phyloP scores from a whole-genome alignment of 1,140 invertebrate species.

The Neodiprion lecontei region DNA sequence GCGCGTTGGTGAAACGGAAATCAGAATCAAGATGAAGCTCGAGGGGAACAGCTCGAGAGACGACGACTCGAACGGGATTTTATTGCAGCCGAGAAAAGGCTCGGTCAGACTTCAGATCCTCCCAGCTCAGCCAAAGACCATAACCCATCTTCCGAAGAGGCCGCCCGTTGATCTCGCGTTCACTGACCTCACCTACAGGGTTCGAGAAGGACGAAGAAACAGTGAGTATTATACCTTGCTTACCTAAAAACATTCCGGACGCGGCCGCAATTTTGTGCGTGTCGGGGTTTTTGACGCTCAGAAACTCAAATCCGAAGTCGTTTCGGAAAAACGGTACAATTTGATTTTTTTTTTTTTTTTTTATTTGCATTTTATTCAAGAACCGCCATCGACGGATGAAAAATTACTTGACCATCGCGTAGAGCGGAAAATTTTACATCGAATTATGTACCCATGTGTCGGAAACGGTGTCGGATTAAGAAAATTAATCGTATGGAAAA shows the following conservation, averaged over 20 bases:
- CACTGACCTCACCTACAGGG: conserved; percentile 82
- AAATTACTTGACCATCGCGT: too few relatives aligned
- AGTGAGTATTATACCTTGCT: conserved; percentile 69
- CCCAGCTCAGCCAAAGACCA: conserved; percentile 75
- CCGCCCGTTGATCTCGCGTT: conserved; percentile 89
- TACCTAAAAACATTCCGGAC: conserved; percentile 17
- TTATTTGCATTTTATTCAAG: too few relatives aligned
- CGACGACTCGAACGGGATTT: conserved; percentile 53
- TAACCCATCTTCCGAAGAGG: conserved; percentile 83
- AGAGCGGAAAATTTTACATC: too few relatives aligned
- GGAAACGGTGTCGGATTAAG: too few relatives aligned
- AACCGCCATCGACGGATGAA: too few relatives aligned
- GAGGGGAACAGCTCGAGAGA: conserved; percentile 52
- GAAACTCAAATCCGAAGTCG: background rate
- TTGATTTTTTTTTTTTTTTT: too few relatives aligned
- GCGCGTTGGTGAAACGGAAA: background rate
- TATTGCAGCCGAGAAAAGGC: conserved; percentile 62
- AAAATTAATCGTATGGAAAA: too few relatives aligned
- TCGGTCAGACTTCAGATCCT: conserved; percentile 69
- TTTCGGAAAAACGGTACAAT: background rate
- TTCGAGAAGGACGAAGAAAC: conserved; percentile 80
- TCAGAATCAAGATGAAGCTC: conserved; percentile 46
- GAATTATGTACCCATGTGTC: too few relatives aligned
- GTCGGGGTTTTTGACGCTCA: background rate
- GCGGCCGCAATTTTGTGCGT: conserved; percentile 13